Evolutionary conservation across 2,797 vertebrate genomes (phyloP).

Genomic region (Adelosebastes latens): DNA sequence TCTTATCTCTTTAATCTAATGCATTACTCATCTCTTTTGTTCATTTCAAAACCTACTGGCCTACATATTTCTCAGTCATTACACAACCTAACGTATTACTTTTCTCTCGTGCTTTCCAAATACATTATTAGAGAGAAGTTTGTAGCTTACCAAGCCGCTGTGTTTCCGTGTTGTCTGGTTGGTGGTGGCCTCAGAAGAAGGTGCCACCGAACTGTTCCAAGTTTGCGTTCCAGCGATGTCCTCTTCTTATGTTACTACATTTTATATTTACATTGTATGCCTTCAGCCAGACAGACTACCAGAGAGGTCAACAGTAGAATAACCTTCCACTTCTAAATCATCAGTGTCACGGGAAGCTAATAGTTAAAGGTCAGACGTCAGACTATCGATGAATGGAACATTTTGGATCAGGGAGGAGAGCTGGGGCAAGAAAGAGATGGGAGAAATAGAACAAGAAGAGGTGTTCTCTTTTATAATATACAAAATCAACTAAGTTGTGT

Average conservation of each 20-base stretch:
- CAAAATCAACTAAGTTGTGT: neutral
- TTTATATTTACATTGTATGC: conserved; percentile 36
- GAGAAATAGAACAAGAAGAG: neutral
- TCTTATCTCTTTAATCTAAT: neutral
- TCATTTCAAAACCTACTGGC: neutral
- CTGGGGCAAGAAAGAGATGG: neutral
- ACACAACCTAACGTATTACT: neutral
- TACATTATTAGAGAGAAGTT: neutral
- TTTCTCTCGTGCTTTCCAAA: neutral
- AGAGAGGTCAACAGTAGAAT: neutral
- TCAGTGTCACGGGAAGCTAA: neutral
- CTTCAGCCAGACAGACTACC: neutral
- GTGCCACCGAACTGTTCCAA: conserved; percentile 9
- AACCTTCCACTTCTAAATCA: neutral
- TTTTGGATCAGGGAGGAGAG: neutral
- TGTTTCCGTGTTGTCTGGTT: neutral
- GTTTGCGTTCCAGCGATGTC: conserved; percentile 2
- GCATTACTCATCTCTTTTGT: neutral
- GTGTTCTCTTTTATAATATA: neutral
- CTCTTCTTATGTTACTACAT: conserved; percentile 50
- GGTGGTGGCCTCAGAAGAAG: neutral
- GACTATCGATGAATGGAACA: neutral
- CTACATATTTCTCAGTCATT: neutral
- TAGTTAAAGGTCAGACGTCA: neutral
- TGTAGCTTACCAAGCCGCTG: too few species aligned